A percentile compares a stretch with the other conserved stretches of the same genome.
Conservation (phyloP, 2,888 invertebrate genomes). For the Periphyllus acericola region DNA sequence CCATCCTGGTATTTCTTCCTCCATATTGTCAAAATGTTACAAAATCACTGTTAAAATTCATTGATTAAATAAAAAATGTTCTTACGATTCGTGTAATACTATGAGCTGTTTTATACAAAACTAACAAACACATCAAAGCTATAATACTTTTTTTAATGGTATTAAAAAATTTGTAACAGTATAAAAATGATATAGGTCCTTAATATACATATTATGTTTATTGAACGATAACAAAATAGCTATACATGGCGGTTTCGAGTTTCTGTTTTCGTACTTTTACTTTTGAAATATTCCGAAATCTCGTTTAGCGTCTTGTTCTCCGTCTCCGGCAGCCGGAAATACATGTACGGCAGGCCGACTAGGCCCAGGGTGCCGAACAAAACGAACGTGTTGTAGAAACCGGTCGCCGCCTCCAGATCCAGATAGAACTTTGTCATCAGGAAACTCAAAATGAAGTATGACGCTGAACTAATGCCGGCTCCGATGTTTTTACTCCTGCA, state of each 20-base stretch:
- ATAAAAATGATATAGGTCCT: no score
- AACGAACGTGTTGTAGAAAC: constrained; percentile 50
- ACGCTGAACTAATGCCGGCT: constrained; percentile 22
- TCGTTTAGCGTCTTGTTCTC: constrained; percentile 39
- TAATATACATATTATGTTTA: no score
- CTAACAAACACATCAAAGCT: not conserved
- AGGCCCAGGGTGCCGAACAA: constrained; percentile 6
- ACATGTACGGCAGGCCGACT: constrained; percentile 23
- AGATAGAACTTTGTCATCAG: constrained; percentile 44
- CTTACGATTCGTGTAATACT: no score
- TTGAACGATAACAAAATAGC: no score
- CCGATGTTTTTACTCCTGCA: constrained; percentile 46
- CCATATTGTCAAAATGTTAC: no score
- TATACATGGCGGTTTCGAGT: not conserved
- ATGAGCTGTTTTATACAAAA: not conserved
- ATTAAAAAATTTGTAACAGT: no score
- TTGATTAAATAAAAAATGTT: no score
- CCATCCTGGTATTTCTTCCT: no score
- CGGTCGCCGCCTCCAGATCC: constrained; percentile 25
- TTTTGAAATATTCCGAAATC: constrained; percentile 39
- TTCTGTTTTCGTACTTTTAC: not conserved
- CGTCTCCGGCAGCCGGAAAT: constrained; percentile 33
- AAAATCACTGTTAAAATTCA: no score
- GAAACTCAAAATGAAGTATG: constrained; percentile 36
- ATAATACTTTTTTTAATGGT: no score